Conservation (phyloP, 2,797 vertebrate species). For the Myotis findleyi region DNA sequence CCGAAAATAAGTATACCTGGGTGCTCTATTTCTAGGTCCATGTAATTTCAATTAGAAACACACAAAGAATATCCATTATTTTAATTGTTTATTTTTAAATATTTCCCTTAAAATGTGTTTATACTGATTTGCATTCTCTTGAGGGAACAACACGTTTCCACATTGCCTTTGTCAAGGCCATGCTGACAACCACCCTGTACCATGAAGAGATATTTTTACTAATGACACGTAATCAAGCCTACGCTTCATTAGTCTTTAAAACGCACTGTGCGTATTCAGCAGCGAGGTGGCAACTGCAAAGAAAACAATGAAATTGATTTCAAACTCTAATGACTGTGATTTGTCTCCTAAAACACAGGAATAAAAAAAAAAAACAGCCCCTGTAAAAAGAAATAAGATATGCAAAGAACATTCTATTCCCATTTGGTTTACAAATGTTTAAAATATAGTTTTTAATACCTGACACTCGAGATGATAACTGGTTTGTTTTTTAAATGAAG, state of each 20-base stretch:
- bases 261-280: slow-evolving; percentile 49
- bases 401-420: slow-evolving; percentile 53
- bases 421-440: slow-evolving; percentile 41
- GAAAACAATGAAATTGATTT: slow-evolving; percentile 77
- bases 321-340: slow-evolving; percentile 53
- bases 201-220: slow-evolving; percentile 46
- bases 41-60: slow-evolving; percentile 76
- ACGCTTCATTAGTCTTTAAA: slow-evolving; percentile 53
- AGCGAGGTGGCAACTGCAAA: not conserved
- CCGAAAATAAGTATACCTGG: slow-evolving; percentile 65
- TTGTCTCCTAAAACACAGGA: slow-evolving; percentile 54
- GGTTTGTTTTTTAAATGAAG: not conserved
- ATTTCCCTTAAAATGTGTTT: slow-evolving; percentile 63
- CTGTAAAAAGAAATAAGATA: slow-evolving; percentile 19
- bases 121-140: slow-evolving; percentile 34
- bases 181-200: not conserved
- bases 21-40: slow-evolving; percentile 60
- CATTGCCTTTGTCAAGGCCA: not conserved
- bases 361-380: not conserved
- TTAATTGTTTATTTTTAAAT: slow-evolving; percentile 73
- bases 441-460: slow-evolving; percentile 63
- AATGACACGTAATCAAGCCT: slow-evolving; percentile 61
- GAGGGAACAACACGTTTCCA: not conserved
- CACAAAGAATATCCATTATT: slow-evolving; percentile 71
- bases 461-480: slow-evolving; percentile 15